These are phyloP conservation scores for Drosophila mauritiana DNA, from an alignment of 1,140 invertebrate genomes.

Conservation along the genomic window DNA sequence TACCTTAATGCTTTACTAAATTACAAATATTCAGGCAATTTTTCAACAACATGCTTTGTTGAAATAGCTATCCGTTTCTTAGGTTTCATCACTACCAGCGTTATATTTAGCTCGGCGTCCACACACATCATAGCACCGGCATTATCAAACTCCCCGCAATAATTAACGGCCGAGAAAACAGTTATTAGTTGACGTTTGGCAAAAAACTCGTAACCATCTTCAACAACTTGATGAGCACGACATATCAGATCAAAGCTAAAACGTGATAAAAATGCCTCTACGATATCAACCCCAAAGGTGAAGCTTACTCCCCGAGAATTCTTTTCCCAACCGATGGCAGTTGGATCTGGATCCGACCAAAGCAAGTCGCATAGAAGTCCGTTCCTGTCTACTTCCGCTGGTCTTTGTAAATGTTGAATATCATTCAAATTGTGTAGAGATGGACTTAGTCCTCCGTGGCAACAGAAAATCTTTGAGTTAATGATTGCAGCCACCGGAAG, in stretches of 20 bases:
- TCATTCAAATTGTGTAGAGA: slow-evolving; percentile 95
- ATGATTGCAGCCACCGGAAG: slow-evolving; percentile 97
- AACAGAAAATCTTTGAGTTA: slow-evolving; percentile 98
- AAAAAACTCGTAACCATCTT: slow-evolving; percentile 99
- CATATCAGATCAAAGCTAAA: slow-evolving; percentile 86
- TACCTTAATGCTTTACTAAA: too few species aligned
- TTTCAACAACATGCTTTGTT: neutral
- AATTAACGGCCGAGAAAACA: slow-evolving; percentile 89
- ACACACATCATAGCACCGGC: slow-evolving; percentile 88
- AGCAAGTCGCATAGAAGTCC: slow-evolving; percentile 97
- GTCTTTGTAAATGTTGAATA: slow-evolving; percentile 93
- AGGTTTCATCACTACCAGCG: slow-evolving; percentile 87
- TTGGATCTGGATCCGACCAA: slow-evolving; percentile 98
- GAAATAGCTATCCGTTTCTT: slow-evolving; percentile 84
- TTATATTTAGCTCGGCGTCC: slow-evolving; percentile 96
- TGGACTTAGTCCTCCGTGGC: slow-evolving; percentile 95
- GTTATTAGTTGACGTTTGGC: slow-evolving; percentile 99
- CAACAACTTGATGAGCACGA: slow-evolving; percentile 98
- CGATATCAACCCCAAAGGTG: slow-evolving; percentile 96
- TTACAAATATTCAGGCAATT: too few species aligned
- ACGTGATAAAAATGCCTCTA: slow-evolving; percentile 96
- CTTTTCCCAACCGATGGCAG: slow-evolving; percentile 94
- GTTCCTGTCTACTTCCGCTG: slow-evolving; percentile 94
- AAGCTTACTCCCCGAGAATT: slow-evolving; percentile 98
- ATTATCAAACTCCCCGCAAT: slow-evolving; percentile 98